Evolutionary conservation across 2,888 invertebrate species (phyloP).

Genomic region (Ichneumoninae sp.): DNA sequence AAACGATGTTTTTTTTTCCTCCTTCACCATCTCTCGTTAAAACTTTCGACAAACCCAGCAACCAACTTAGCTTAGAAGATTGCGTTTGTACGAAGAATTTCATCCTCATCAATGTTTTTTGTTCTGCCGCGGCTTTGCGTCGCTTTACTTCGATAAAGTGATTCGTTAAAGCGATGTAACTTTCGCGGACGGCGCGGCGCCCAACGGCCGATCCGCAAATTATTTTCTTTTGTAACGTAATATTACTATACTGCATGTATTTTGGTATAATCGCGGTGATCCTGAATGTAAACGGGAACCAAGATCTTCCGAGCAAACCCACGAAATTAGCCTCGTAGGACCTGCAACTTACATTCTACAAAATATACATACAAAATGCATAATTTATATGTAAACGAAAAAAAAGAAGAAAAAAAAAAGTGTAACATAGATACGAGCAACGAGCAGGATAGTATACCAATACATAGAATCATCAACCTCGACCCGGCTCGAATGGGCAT

Average conservation of each 20-base stretch:
- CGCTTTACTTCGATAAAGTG: constrained; percentile 81
- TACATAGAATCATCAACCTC: constrained; percentile 57
- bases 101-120: constrained; percentile 63
- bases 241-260: constrained; percentile 41
- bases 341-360: constrained; percentile 28
- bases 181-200: constrained; percentile 23
- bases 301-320: constrained; percentile 27
- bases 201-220: constrained; percentile 41
- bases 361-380: constrained; percentile 35
- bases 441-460: constrained; percentile 55
- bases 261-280: constrained; percentile 33
- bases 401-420: constrained; percentile 35
- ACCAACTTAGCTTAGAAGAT: constrained; percentile 13
- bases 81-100: constrained; percentile 57
- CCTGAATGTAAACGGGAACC: constrained; percentile 37
- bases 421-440: constrained; percentile 67
- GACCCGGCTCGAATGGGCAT: constrained; percentile 47
- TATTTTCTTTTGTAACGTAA: constrained; percentile 23
- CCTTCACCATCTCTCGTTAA: constrained; percentile 27
- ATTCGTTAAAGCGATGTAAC: constrained; percentile 78
- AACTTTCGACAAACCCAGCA: constrained; percentile 20
- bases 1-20: constrained; percentile 42
- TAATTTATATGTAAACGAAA: constrained; percentile 45
- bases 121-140: constrained; percentile 77
- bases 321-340: constrained; percentile 49